Evolutionary conservation across 2,113 vertebrate genomes (phyloP).

Genomic region (Baryphthengus martii): DNA sequence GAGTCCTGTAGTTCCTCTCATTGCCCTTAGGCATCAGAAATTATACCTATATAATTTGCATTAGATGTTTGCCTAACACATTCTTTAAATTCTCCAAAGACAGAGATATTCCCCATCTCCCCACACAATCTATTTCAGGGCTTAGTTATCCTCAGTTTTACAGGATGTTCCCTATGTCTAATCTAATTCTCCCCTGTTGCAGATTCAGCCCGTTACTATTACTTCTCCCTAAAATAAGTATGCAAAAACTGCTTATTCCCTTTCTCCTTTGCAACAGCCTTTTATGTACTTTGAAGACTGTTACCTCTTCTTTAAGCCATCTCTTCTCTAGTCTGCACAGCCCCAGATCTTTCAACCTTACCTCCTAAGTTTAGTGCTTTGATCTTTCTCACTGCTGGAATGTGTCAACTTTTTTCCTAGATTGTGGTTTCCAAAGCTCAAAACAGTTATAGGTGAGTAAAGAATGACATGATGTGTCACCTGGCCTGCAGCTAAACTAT

Average conservation of each 20-base stretch:
- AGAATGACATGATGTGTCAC: not conserved
- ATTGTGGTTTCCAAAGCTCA: not conserved
- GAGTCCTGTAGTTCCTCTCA: not conserved
- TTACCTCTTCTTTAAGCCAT: not conserved
- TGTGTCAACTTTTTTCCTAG: not conserved
- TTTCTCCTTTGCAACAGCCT: not conserved
- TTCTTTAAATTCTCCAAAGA: not conserved
- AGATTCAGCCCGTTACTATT: not conserved
- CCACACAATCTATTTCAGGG: not conserved
- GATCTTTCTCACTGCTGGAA: not conserved
- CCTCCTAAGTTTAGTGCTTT: not conserved
- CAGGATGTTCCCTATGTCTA: not conserved
- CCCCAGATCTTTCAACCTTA: constrained; percentile 14
- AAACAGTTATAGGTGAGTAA: not conserved
- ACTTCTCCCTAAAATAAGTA: not conserved
- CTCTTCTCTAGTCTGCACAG: not conserved
- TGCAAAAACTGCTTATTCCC: not conserved
- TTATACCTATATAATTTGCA: not conserved
- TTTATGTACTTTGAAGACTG: not conserved
- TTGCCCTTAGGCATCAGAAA: not conserved
- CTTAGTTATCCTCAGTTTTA: not conserved
- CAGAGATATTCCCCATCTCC: not conserved
- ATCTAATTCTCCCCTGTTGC: not conserved
- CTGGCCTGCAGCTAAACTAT: not conserved
- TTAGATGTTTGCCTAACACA: not conserved